A percentile compares a stretch with the other conserved stretches of the same genome.
Evolutionary conservation across 2,888 invertebrate genomes (phyloP).

Genomic region (Drosophila melanosoma): DNA sequence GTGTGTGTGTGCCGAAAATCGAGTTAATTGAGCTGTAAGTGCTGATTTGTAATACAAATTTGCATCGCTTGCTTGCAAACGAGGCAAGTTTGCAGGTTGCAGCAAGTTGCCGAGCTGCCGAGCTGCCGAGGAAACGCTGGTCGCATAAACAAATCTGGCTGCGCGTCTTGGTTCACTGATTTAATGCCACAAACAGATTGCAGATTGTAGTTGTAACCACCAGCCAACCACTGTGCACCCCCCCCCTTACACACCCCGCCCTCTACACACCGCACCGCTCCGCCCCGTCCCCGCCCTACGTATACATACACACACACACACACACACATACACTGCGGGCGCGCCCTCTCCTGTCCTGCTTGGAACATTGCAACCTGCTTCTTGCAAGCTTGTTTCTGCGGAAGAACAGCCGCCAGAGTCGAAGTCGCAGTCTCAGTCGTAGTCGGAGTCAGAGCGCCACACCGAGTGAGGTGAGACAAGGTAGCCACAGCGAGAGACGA

Average conservation of each 20-base stretch:
- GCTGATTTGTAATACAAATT: slow-evolving; percentile 73
- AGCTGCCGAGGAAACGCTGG: slow-evolving; percentile 21
- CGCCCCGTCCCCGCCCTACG: slow-evolving; percentile 19
- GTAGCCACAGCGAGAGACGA: slow-evolving; percentile 22
- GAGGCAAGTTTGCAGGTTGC: slow-evolving; percentile 12
- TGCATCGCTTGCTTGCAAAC: slow-evolving; percentile 58
- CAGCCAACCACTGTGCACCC: slow-evolving; percentile 6
- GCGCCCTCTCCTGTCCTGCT: slow-evolving; percentile 42
- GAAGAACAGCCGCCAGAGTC: slow-evolving; percentile 57
- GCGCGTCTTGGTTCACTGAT: slow-evolving; percentile 80
- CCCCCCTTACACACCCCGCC: background rate
- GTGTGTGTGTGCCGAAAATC: slow-evolving; percentile 26
- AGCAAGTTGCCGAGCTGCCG: slow-evolving; percentile 6
- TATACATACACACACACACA: slow-evolving; percentile 6
- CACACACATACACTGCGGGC: slow-evolving; percentile 29
- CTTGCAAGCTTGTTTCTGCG: slow-evolving; percentile 75
- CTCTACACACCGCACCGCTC: background rate
- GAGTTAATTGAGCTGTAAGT: slow-evolving; percentile 75
- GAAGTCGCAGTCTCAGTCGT: background rate
- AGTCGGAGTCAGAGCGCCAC: slow-evolving; percentile 27
- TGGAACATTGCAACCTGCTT: slow-evolving; percentile 67
- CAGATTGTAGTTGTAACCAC: slow-evolving; percentile 61
- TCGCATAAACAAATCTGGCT: slow-evolving; percentile 78
- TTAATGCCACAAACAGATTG: slow-evolving; percentile 81
- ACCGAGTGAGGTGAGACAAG: slow-evolving; percentile 29